phyloP scores from a whole-genome alignment of 2,797 vertebrate genomes.

The Protosalanx chinensis region DNA sequence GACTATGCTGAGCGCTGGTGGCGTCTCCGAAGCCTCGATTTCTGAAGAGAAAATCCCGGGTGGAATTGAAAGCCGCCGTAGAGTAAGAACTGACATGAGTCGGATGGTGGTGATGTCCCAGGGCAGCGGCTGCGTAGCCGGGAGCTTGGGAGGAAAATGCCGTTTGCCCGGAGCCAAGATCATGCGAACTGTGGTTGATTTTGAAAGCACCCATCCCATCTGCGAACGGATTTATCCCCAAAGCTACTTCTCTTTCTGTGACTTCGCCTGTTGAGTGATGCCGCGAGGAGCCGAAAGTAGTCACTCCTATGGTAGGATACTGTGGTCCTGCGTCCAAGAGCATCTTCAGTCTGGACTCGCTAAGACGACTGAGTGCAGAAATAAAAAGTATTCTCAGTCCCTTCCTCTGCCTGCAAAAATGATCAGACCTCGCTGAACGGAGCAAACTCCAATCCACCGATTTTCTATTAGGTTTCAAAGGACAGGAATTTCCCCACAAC shows the following conservation, averaged over 20 bases:
- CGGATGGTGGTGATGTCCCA: conserved; percentile 94
- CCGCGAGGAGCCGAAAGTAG: conserved; percentile 97
- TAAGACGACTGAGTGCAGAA: conserved; percentile 78
- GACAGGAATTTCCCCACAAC: conserved; percentile 69
- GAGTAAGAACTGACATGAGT: conserved; percentile 97
- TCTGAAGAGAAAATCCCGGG: conserved; percentile 98
- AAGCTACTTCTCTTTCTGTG: conserved; percentile 94
- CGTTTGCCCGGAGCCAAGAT: conserved; percentile 92
- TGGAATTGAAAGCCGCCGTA: conserved; percentile 97
- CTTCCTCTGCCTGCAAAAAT: conserved; percentile 35
- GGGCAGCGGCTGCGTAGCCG: conserved; percentile 91
- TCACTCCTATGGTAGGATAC: conserved; percentile 98
- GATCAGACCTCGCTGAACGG: conserved; percentile 61
- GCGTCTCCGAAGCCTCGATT: conserved; percentile 97
- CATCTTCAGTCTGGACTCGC: conserved; percentile 89
- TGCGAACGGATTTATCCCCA: conserved; percentile 98
- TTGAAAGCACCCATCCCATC: conserved; percentile 99
- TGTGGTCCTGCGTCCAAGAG: conserved; percentile 99
- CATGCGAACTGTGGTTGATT: conserved; percentile 96
- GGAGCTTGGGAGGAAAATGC: conserved; percentile 97
- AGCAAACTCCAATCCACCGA: conserved; percentile 70
- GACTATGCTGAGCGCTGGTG: conserved; percentile 86
- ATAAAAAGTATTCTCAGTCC: conserved; percentile 73
- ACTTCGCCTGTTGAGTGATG: conserved; percentile 98
- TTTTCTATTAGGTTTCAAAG: conserved; percentile 73